Evolutionary conservation across 2,888 invertebrate species (phyloP).

Genomic region (Graphium colonna): DNA sequence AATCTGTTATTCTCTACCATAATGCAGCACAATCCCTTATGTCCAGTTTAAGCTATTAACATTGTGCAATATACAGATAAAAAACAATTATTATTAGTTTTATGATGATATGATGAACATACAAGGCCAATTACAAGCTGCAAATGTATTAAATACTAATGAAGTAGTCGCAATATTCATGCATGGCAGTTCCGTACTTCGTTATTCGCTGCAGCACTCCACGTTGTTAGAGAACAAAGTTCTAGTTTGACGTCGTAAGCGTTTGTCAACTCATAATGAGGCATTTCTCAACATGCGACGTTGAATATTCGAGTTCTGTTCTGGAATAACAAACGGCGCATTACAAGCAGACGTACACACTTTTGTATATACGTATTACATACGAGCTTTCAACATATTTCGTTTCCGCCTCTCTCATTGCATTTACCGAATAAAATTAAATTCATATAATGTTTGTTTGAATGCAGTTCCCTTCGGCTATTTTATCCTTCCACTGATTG

Average conservation of each 20-base stretch:
- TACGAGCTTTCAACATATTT: conserved; percentile 15
- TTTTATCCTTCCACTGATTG: conserved; percentile 18
- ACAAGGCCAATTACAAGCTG: too few species aligned
- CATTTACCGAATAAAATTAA: conserved; percentile 24
- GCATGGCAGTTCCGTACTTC: background rate
- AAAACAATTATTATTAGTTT: too few species aligned
- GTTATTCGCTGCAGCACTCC: background rate
- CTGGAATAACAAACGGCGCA: conserved; percentile 16
- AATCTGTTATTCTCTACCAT: too few species aligned
- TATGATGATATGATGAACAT: too few species aligned
- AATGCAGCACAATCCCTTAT: too few species aligned
- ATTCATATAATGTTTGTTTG: conserved; percentile 22
- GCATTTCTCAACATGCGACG: conserved; percentile 21
- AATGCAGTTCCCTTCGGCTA: conserved; percentile 14
- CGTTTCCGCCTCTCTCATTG: conserved; percentile 17
- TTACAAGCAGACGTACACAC: conserved; percentile 6
- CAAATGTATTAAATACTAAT: too few species aligned
- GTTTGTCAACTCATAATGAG: conserved; percentile 13
- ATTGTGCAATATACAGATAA: too few species aligned
- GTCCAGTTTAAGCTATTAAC: too few species aligned
- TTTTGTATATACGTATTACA: background rate
- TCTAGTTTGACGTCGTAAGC: conserved; percentile 9
- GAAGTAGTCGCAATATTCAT: too few species aligned
- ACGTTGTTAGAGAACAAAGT: conserved; percentile 12
- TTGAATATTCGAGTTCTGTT: conserved; percentile 18